Evolutionary conservation across 1,140 invertebrate species (phyloP), one percentile per base, ranked within the genome.

Genomic region (Gryon sp.): DNA sequence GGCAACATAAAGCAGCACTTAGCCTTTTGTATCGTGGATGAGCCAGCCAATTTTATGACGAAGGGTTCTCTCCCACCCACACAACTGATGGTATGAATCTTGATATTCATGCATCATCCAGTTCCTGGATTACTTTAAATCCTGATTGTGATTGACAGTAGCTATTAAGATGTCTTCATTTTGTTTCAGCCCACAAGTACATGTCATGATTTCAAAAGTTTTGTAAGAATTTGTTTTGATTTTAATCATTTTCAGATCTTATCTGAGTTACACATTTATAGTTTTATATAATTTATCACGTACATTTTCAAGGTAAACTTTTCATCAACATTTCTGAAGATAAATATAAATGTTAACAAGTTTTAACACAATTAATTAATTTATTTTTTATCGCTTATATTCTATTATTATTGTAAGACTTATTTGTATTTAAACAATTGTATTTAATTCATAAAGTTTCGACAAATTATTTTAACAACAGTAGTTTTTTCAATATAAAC

Each of bases 1-100:
- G 69, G 69, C 59, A 69, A 78, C 76, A 78, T 70, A 74, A 74
- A 78, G 69, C 63, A 78, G 76, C 76, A 78, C 76, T 78, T 73
- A 73, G 63, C 68, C 69, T 73, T 69, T 78, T 75, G 55, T 68
- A 36, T 15, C 5, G 72, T 53, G 66, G 68, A 73, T 78, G 68
- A 73, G 43, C 57, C 63, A 69, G 57, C 69, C 62, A 78, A 66
- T 73, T 78, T 78, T 68, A 73, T 73, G 68, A 78, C 69, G 57
- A 63, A 78, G 63, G 69, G 63, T 78, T 78, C 69, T n/a, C n/a
- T 78, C 75, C 66, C 72, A 65, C 19, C 62, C 74, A 74, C 78
- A 53, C 34, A 50, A 53, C 60, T 63, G 65, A 34, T 57, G 50
- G 53, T 41, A 60, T 52, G 70, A 45, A 46, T 72, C 38, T 62